phyloP scores from a whole-genome alignment of 1,140 invertebrate genomes.

The Colletes latitarsis region DNA sequence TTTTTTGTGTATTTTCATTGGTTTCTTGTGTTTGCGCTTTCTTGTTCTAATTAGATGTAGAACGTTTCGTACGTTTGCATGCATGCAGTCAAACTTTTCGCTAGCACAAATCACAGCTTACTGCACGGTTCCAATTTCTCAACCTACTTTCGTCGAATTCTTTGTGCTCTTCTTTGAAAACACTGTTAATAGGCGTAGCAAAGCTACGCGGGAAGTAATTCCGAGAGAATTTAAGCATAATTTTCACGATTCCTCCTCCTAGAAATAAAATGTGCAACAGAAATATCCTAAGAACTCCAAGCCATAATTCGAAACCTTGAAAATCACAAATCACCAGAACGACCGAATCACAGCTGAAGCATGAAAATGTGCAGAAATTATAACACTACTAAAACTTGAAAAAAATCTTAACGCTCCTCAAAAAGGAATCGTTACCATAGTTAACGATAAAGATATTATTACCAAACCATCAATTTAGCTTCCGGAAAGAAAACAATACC shows the following conservation, averaged over 20 bases:
- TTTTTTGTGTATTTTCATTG: not conserved
- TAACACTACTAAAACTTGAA: too few relatives aligned
- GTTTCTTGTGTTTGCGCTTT: conserved; percentile 3
- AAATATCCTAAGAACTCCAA: too few relatives aligned
- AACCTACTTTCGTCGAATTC: not conserved
- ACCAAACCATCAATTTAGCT: too few relatives aligned
- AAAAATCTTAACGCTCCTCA: too few relatives aligned
- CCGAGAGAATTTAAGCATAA: not conserved
- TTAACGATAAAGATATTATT: too few relatives aligned
- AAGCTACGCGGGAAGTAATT: not conserved
- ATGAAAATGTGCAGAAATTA: too few relatives aligned
- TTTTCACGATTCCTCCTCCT: not conserved
- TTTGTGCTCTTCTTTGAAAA: not conserved
- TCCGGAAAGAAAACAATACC: too few relatives aligned
- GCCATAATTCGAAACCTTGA: too few relatives aligned
- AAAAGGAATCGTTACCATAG: too few relatives aligned
- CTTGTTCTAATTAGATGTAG: too few relatives aligned
- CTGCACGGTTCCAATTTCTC: not conserved
- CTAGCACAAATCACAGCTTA: not conserved
- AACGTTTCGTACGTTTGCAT: not conserved
- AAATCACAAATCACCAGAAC: too few relatives aligned
- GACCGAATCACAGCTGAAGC: too few relatives aligned
- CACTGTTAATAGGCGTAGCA: not conserved
- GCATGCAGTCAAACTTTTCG: not conserved
- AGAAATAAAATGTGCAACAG: not conserved